A percentile compares a stretch with the other conserved stretches of the same genome.
Evolutionary conservation across 2,113 vertebrate species (phyloP).

Genomic region (Urocitellus parryii): DNA sequence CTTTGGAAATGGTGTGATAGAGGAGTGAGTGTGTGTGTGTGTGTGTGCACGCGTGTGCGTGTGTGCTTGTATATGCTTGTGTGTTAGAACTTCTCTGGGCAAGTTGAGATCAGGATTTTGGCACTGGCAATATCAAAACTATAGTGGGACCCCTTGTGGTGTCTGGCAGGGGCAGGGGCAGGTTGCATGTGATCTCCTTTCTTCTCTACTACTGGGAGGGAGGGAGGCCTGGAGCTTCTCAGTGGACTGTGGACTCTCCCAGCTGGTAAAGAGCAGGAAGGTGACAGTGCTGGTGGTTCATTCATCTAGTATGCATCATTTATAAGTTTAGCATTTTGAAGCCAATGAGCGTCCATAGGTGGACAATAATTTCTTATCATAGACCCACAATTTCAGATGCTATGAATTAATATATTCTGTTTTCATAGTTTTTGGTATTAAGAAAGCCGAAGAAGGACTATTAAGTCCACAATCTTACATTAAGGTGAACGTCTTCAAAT

Average conservation of each 20-base stretch:
- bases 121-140: not conserved
- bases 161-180: rapidly evolving
- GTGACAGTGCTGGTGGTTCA: too few species aligned
- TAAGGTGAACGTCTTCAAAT: constrained; percentile 49
- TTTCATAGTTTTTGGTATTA: not conserved
- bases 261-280: not conserved
- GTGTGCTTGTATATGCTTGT: too few species aligned
- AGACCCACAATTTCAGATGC: not conserved
- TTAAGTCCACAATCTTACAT: not conserved
- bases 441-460: not conserved
- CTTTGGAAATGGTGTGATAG: not conserved
- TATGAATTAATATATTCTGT: not conserved
- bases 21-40: not conserved
- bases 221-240: not conserved
- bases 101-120: not conserved
- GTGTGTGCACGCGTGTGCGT: not conserved
- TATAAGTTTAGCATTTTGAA: not conserved
- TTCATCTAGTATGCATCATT: too few species aligned
- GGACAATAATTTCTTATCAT: not conserved
- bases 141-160: not conserved
- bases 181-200: not conserved
- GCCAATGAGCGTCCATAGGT: not conserved
- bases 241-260: not conserved
- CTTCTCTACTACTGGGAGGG: not conserved
- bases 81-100: not conserved